These are phyloP conservation scores for Caerostris extrusa DNA, from an alignment of 1,140 invertebrate species.

Conservation along the genomic window DNA sequence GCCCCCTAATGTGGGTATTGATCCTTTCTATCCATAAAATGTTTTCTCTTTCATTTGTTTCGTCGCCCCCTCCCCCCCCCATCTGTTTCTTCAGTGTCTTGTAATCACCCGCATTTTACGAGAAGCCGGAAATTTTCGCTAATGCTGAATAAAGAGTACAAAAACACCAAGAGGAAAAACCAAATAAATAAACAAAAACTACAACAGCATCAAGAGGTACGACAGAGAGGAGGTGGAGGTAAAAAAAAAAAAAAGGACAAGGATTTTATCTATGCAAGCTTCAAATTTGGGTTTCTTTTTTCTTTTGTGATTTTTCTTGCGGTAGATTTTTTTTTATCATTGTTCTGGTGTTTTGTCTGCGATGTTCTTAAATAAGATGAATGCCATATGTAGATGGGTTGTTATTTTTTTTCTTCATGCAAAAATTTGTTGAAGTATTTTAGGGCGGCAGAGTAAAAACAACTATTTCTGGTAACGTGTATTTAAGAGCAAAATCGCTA, in stretches of 20 bases:
- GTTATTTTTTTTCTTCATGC: background rate
- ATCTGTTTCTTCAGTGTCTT: conserved; percentile 16
- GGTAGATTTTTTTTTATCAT: background rate
- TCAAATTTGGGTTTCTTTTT: background rate
- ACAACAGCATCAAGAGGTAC: background rate
- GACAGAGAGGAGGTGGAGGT: background rate
- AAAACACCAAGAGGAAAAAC: background rate
- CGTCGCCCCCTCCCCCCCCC: background rate
- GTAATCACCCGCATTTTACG: conserved; percentile 49
- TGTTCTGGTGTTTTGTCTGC: background rate
- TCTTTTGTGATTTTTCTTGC: no score
- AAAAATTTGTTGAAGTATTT: background rate
- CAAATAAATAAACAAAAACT: background rate
- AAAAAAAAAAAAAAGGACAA: background rate
- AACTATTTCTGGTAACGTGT: background rate
- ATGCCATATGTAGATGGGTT: background rate
- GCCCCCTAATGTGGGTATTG: conserved; percentile 49
- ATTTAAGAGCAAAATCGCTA: conserved; percentile 18
- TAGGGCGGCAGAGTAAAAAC: background rate
- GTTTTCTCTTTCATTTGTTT: background rate
- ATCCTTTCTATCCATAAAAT: no score
- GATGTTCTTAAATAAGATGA: background rate
- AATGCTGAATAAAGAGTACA: conserved; percentile 24
- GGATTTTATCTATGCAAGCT: background rate
- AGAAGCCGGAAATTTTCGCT: conserved; percentile 14